Conservation (phyloP, 2,888 invertebrate genomes). For the Agelastica alni region DNA sequence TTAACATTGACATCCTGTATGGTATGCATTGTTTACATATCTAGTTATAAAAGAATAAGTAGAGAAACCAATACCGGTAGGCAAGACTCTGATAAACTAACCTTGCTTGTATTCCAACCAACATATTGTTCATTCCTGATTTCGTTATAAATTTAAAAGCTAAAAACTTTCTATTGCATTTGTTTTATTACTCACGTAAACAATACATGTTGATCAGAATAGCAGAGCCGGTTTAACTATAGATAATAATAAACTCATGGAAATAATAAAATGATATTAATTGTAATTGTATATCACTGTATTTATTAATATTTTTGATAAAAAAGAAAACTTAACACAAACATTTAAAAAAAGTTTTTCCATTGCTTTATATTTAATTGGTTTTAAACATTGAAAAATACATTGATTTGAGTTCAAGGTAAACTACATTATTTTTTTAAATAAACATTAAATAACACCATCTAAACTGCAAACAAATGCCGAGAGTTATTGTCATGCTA, state of each 20-base stretch:
- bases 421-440: too few relatives aligned
- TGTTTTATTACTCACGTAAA: constrained; percentile 1
- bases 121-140: not conserved
- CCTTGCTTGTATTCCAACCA: not conserved
- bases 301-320: too few relatives aligned
- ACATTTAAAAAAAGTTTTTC: too few relatives aligned
- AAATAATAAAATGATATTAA: not conserved
- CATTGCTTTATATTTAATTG: too few relatives aligned
- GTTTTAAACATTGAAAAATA: too few relatives aligned
- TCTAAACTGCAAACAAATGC: too few relatives aligned
- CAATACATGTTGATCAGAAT: not conserved
- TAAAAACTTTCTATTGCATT: not conserved
- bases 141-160: not conserved
- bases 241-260: too few relatives aligned
- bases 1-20: not conserved
- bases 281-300: not conserved
- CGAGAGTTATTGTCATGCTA: too few relatives aligned
- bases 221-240: not conserved
- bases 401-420: too few relatives aligned
- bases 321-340: too few relatives aligned
- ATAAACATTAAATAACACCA: too few relatives aligned
- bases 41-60: not conserved
- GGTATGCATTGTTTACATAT: not conserved
- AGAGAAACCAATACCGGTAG: constrained; percentile 5
- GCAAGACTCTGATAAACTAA: not conserved